Conservation (phyloP, 2,888 invertebrate species). For the Campopleginae sp. region DNA sequence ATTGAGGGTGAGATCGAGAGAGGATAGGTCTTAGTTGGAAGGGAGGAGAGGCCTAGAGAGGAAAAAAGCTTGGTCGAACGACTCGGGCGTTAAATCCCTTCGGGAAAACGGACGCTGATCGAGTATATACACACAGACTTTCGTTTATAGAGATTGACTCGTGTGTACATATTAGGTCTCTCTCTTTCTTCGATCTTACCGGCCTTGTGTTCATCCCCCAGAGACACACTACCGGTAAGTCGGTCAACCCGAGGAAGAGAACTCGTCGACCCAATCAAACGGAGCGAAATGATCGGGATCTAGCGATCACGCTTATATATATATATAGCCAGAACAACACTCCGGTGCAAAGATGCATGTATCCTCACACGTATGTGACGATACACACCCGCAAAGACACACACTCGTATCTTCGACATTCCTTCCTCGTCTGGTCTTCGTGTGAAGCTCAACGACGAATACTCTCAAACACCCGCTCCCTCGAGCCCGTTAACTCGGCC, state of each 20-base stretch:
- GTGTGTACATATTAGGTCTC: background rate
- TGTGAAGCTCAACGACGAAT: slow-evolving; percentile 33
- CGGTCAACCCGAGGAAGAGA: slow-evolving; percentile 77
- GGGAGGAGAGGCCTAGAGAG: slow-evolving; percentile 70
- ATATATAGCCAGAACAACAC: slow-evolving; percentile 17
- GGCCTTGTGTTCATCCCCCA: slow-evolving; percentile 57
- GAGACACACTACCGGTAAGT: slow-evolving; percentile 74
- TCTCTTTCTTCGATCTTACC: slow-evolving; percentile 53
- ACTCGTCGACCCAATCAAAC: slow-evolving; percentile 69
- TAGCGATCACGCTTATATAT: slow-evolving; percentile 46
- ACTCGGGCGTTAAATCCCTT: slow-evolving; percentile 82
- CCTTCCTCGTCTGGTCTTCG: slow-evolving; percentile 42
- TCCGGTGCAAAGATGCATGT: background rate
- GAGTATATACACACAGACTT: slow-evolving; percentile 16
- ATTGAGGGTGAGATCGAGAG: slow-evolving; percentile 57
- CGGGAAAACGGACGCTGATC: slow-evolving; percentile 74
- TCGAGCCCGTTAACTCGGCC: slow-evolving; percentile 62
- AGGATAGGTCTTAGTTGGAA: slow-evolving; percentile 74
- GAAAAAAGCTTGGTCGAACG: slow-evolving; percentile 54
- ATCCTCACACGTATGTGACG: background rate
- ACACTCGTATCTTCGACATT: slow-evolving; percentile 31
- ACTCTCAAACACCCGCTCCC: slow-evolving; percentile 46
- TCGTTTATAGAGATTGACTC: background rate
- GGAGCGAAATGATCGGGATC: slow-evolving; percentile 70
- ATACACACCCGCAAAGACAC: slow-evolving; percentile 5